A percentile compares a stretch with the other conserved stretches of the same genome.
These are phyloP conservation scores for Andrena camellia DNA, from an alignment of 2,888 invertebrate genomes.

Conservation along the genomic window DNA sequence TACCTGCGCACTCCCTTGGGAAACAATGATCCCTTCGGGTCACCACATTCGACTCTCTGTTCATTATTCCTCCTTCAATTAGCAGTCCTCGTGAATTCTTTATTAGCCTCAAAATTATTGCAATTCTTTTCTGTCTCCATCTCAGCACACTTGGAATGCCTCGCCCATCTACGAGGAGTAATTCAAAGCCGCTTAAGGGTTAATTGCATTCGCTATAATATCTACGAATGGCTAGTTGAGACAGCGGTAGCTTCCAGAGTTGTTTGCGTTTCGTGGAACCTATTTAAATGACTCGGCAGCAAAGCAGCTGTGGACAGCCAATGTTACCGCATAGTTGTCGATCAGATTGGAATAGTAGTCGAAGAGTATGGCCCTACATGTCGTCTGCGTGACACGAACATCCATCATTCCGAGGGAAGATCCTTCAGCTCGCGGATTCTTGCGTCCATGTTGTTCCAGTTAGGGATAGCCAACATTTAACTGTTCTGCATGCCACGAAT, in stretches of 20 bases:
- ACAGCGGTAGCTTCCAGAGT: background rate
- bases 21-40: conserved; percentile 70
- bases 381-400: conserved; percentile 64
- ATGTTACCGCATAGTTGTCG: conserved; percentile 60
- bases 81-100: background rate
- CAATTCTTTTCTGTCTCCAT: background rate
- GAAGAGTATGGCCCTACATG: conserved; percentile 71
- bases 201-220: too few relatives aligned
- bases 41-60: conserved; percentile 1
- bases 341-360: conserved; percentile 75
- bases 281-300: background rate
- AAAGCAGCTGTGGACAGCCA: conserved; percentile 9
- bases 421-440: conserved; percentile 78
- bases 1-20: conserved; percentile 63
- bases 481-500: background rate
- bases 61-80: background rate
- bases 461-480: background rate
- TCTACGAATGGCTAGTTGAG: background rate
- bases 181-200: too few relatives aligned
- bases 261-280: background rate
- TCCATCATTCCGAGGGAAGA: conserved; percentile 76
- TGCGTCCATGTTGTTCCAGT: conserved; percentile 9
- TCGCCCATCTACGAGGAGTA: too few relatives aligned
- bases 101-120: background rate
- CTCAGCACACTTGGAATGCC: background rate